Evolutionary conservation across 2,888 invertebrate species (phyloP), one percentile per base, ranked within the genome.

Genomic region (Nipponacmea schrenckii): DNA sequence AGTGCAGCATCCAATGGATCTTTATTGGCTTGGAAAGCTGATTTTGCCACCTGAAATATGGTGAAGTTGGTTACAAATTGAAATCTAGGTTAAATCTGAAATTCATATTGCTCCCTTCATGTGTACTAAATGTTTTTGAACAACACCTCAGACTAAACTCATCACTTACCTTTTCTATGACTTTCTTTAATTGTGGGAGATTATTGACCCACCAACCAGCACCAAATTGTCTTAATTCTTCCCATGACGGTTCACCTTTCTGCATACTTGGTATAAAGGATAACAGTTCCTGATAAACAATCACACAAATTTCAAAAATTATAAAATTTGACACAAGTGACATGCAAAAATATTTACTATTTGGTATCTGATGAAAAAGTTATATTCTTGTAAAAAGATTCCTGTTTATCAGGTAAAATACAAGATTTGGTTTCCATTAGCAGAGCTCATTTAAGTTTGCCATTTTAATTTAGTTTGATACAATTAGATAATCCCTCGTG

Each of bases 1-100:
- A 99, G 91, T 0, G 99, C 97, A 0, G 98, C 97, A 87, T 99
- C 99, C 90, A 99, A 92, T 0, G 99, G 99, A 86, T 99, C 97
- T 86, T 96, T 95, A 70, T 95, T 94, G 4, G 91, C 90, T 90
- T 96, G 96, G 90, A 96, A 99, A 0, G 98, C 93, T 0, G 96
- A 93, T 87, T 98, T 97, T 0, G 98, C 98, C 44, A 98, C 88
- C 91, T 91, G 80, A 27, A 83, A 82, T 70, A 72, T n/a, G n/a
- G n/a, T n/a, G n/a, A n/a, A n/a, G n/a, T n/a, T n/a, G n/a, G n/a
- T 73, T 68, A 77, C 15, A 63, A 69, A 50, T 27, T 69, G 69
- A 5, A 48, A 44, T 17, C 62, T 26, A 27, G 46, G 15, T n/a
- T n/a, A n/a, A n/a, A n/a, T n/a, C n/a, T n/a, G n/a, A n/a, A n/a